Conservation (phyloP, 2,888 invertebrate genomes). For the Drosophila prolongata region DNA sequence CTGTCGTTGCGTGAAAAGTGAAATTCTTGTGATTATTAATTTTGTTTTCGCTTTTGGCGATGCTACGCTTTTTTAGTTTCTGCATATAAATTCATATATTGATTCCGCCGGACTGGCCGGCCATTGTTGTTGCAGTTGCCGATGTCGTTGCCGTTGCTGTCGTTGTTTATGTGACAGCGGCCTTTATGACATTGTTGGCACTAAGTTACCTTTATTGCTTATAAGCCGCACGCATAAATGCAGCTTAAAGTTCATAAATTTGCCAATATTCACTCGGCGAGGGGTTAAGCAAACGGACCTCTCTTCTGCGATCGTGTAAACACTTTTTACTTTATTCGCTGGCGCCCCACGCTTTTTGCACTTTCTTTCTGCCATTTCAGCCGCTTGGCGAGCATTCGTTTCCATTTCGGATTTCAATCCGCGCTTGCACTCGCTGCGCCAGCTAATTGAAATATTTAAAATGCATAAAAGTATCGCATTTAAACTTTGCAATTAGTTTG, state of each 20-base stretch:
- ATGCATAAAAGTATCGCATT: constrained; percentile 67
- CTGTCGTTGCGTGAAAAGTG: constrained; percentile 76
- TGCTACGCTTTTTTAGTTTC: constrained; percentile 62
- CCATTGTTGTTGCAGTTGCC: constrained; percentile 3
- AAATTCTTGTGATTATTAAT: constrained; percentile 81
- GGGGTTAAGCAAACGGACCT: constrained; percentile 69
- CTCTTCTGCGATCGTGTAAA: constrained; percentile 30
- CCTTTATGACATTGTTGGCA: constrained; percentile 78
- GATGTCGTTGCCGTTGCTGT: constrained; percentile 18
- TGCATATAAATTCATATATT: constrained; percentile 58
- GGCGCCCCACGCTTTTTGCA: constrained; percentile 54
- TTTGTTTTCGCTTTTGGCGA: constrained; percentile 77
- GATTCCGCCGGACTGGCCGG: constrained; percentile 50
- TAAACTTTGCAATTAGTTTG: constrained; percentile 64
- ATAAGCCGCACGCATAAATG: constrained; percentile 80
- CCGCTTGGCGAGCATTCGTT: constrained; percentile 25
- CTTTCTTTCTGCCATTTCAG: constrained; percentile 58
- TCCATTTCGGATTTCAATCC: constrained; percentile 25
- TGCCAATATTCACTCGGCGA: constrained; percentile 55
- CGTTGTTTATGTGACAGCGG: constrained; percentile 69
- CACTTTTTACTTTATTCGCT: constrained; percentile 43
- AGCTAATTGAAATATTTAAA: constrained; percentile 77
- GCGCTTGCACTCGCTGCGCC: constrained; percentile 17
- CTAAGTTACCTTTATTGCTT: constrained; percentile 79
- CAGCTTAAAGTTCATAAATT: constrained; percentile 78